Conservation (phyloP, 2,113 vertebrate species). For the Aplodontia rufa region DNA sequence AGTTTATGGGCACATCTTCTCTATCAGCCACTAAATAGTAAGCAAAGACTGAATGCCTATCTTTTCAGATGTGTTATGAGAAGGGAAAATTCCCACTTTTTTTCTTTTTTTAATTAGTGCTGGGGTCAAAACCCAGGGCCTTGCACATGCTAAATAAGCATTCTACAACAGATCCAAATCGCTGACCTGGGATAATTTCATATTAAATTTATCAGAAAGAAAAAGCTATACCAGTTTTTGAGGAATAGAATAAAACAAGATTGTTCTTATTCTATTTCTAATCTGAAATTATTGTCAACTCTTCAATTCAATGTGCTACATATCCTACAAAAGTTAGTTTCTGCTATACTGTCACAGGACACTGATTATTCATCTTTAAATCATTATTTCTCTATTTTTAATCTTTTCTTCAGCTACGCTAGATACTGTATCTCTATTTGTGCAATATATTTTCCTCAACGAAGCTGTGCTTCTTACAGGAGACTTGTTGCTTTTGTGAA, state of each 20-base stretch:
- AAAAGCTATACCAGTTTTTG: not conserved
- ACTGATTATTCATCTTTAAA: not conserved
- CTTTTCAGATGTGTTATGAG: not conserved
- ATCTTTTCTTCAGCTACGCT: not conserved
- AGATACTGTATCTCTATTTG: not conserved
- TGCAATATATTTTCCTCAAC: not conserved
- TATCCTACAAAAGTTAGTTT: not conserved
- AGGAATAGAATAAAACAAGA: not conserved
- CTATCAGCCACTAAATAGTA: not conserved
- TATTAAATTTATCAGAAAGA: not conserved
- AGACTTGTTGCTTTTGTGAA: not conserved
- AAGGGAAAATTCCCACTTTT: not conserved
- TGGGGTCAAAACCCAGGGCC: too few species aligned
- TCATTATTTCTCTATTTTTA: not conserved
- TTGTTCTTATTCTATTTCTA: not conserved
- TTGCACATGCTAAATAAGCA: too few species aligned
- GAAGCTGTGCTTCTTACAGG: not conserved
- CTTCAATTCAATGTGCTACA: not conserved
- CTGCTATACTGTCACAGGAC: not conserved
- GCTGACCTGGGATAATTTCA: not conserved
- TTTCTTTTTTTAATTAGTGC: not conserved
- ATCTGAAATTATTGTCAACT: not conserved
- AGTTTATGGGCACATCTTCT: not conserved
- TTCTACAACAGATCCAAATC: too few species aligned
- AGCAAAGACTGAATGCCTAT: not conserved